phyloP scores from a whole-genome alignment of 2,888 invertebrate species.

The Drosophila setosimentum region DNA sequence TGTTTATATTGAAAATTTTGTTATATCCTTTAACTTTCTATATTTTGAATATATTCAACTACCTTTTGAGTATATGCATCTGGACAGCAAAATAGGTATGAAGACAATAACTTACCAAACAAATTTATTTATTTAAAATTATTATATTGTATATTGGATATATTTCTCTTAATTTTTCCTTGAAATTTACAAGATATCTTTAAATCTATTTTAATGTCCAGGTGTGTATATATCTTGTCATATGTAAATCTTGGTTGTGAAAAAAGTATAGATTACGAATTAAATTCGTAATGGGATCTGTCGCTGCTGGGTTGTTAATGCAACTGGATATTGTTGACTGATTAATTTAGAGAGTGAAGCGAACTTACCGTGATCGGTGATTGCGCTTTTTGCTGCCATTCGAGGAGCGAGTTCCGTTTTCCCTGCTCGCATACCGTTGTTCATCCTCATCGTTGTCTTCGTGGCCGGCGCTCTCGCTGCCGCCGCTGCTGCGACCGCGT shows the following conservation, averaged over 20 bases:
- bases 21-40: too few species aligned
- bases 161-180: background rate
- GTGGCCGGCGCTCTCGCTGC: constrained; percentile 57
- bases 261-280: background rate
- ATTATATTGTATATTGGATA: background rate
- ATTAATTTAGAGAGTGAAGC: background rate
- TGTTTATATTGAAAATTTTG: background rate
- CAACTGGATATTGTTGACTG: background rate
- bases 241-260: too few species aligned
- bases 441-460: constrained; percentile 64
- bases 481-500: constrained; percentile 56
- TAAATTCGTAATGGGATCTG: background rate
- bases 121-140: background rate
- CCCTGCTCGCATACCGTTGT: constrained; percentile 37
- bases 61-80: background rate
- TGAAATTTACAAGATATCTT: too few species aligned
- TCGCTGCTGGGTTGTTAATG: background rate
- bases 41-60: background rate
- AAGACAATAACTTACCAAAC: background rate
- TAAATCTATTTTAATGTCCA: background rate
- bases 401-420: constrained; percentile 59
- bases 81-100: background rate
- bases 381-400: constrained; percentile 67
- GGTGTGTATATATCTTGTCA: too few species aligned
- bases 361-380: constrained; percentile 65